Evolutionary conservation across 2,888 invertebrate genomes (phyloP).

Genomic region (Litoditis marina): DNA sequence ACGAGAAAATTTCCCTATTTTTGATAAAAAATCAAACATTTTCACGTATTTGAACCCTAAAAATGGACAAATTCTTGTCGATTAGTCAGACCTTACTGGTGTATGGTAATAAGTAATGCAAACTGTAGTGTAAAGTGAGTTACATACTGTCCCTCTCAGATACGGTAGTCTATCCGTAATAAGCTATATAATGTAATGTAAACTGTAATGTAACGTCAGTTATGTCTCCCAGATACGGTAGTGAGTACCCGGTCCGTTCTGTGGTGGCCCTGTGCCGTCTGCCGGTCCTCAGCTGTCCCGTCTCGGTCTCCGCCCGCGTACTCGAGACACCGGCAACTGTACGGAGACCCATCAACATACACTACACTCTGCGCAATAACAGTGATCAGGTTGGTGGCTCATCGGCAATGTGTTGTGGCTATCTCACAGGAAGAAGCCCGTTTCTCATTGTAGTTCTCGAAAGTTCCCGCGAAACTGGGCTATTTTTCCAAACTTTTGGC

Average conservation of each 20-base stretch:
- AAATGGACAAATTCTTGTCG: no score
- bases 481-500: no score
- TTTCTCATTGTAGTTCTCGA: no score
- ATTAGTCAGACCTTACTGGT: no score
- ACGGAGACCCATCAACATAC: conserved; percentile 31
- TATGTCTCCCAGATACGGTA: conserved; percentile 19
- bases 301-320: conserved; percentile 24
- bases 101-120: no score
- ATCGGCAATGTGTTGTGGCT: background rate
- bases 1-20: no score
- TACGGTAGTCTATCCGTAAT: background rate
- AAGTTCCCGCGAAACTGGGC: no score
- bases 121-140: no score
- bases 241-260: conserved; percentile 29
- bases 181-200: background rate
- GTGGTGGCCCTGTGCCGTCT: conserved; percentile 32
- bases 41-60: no score
- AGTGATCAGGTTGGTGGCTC: background rate
- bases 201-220: background rate
- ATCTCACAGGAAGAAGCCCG: no score
- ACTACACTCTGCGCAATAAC: conserved; percentile 21
- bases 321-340: conserved; percentile 25
- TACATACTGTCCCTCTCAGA: background rate
- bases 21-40: no score
- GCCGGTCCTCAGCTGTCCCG: conserved; percentile 33